Evolutionary conservation across 2,797 vertebrate genomes (phyloP).

Genomic region (Tamandua tetradactyla): DNA sequence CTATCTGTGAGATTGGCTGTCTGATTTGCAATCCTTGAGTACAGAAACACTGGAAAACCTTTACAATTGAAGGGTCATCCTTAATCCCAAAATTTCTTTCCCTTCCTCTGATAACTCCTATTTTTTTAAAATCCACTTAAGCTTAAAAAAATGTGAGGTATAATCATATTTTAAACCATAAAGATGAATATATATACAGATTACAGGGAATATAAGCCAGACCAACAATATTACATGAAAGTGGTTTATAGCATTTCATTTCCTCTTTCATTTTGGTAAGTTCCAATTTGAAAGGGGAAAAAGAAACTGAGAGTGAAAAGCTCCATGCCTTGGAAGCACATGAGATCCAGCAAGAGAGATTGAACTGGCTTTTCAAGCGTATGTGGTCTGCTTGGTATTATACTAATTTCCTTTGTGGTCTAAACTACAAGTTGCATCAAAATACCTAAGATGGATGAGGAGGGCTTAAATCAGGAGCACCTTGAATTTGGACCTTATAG

Average conservation of each 20-base stretch:
- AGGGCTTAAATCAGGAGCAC: neutral
- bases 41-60: neutral
- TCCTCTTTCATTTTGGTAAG: constrained; percentile 71
- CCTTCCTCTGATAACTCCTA: neutral
- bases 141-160: constrained; percentile 63
- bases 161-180: constrained; percentile 64
- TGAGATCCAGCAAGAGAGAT: neutral
- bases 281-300: constrained; percentile 60
- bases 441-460: neutral
- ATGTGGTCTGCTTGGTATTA: neutral
- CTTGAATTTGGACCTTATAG: neutral
- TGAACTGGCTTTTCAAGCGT: neutral
- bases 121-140: constrained; percentile 57
- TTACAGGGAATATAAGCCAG: constrained; percentile 63
- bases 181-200: constrained; percentile 64
- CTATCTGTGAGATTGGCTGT: constrained; percentile 13
- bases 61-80: neutral
- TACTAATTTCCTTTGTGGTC: constrained; percentile 24
- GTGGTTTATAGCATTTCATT: constrained; percentile 63
- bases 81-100: neutral
- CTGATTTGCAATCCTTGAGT: constrained; percentile 18
- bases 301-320: constrained; percentile 45
- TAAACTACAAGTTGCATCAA: neutral
- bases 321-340: constrained; percentile 42
- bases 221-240: constrained; percentile 65